Evolutionary conservation across 2,113 vertebrate genomes (phyloP).

Genomic region (Halcyon senegalensis): DNA sequence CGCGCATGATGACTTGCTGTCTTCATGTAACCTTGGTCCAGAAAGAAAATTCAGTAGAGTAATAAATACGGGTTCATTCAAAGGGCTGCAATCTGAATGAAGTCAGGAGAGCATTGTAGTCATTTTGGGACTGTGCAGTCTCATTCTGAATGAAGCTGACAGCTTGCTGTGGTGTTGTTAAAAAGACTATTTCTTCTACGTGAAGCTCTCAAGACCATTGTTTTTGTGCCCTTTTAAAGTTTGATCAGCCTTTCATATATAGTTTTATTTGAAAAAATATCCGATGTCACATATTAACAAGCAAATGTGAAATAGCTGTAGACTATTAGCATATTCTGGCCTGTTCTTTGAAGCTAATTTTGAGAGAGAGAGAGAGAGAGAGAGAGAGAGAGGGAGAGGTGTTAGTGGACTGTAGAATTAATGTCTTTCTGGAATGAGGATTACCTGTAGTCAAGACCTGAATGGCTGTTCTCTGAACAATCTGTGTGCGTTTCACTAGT

Average conservation of each 20-base stretch:
- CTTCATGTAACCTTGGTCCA: neutral
- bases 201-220: neutral
- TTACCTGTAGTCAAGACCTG: neutral
- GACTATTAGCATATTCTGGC: neutral
- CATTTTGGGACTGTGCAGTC: neutral
- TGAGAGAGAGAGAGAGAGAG: neutral
- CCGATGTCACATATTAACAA: neutral
- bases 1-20: accelerated
- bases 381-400: neutral
- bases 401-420: neutral
- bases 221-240: neutral
- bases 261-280: neutral
- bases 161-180: neutral
- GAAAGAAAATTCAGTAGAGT: neutral
- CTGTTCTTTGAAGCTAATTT: neutral
- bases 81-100: neutral
- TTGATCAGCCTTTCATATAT: neutral
- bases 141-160: neutral
- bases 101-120: neutral
- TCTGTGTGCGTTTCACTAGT: neutral
- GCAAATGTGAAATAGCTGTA: neutral
- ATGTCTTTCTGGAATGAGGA: neutral
- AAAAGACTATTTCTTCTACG: neutral
- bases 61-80: neutral
- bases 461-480: neutral